Percentiles rank a stretch among this genome's conserved stretches.
phyloP scores from a whole-genome alignment of 2,113 vertebrate species.

The Sporophila hypoxantha region DNA sequence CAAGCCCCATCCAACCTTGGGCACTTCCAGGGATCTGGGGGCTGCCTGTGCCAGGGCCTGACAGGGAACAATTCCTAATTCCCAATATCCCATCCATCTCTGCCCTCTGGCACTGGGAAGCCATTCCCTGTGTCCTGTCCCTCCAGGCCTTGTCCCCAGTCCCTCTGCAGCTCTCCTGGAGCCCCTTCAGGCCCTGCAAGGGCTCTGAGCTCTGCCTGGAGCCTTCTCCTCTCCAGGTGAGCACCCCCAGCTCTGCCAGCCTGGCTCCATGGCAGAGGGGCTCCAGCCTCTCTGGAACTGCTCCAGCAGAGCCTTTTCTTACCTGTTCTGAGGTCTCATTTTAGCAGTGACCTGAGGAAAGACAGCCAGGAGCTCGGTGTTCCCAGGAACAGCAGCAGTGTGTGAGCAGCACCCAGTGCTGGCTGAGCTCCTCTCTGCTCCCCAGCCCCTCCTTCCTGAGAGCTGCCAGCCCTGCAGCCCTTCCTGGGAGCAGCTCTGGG shows the following conservation, averaged over 20 bases:
- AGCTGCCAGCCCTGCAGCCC: background rate
- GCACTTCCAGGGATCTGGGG: background rate
- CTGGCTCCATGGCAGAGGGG: background rate
- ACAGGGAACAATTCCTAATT: background rate
- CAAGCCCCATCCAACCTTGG: accelerated
- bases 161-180: background rate
- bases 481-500: background rate
- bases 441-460: background rate
- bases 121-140: background rate
- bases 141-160: background rate
- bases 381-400: background rate
- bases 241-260: background rate
- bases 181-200: background rate
- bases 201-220: background rate
- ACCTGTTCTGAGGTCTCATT: background rate
- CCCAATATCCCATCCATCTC: accelerated
- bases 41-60: background rate
- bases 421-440: background rate
- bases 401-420: background rate
- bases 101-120: background rate
- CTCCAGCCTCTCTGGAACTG: no score
- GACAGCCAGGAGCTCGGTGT: no score
- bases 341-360: background rate
- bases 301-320: background rate
- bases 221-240: background rate